Percentiles rank a stretch among this genome's conserved stretches.
phyloP scores from a whole-genome alignment of 92 coral and sea anemone species.

The Palythoa caribaeorum region DNA sequence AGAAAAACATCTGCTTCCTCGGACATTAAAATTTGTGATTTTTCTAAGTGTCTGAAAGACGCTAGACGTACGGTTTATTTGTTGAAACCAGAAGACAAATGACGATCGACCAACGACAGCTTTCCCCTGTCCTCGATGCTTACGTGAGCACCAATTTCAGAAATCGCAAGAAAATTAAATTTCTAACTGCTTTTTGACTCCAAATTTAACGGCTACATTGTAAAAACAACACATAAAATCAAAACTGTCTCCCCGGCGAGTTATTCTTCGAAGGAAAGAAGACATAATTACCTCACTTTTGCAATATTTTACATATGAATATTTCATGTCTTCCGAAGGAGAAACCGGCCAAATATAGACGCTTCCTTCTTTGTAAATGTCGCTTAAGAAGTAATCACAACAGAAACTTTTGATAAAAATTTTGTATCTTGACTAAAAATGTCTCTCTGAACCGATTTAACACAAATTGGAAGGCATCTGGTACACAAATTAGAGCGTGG shows the following conservation, averaged over 20 bases:
- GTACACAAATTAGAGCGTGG: constrained; percentile 84
- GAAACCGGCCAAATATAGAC: constrained; percentile 86
- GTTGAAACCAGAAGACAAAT: constrained; percentile 38
- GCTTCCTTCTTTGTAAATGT: constrained; percentile 64
- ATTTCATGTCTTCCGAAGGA: constrained; percentile 83
- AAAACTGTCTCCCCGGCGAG: constrained; percentile 10
- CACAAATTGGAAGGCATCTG: constrained; percentile 73
- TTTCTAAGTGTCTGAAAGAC: constrained; percentile 52
- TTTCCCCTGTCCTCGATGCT: constrained; percentile 41
- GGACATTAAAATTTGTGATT: constrained; percentile 50
- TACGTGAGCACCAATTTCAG: constrained; percentile 46
- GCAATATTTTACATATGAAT: constrained; percentile 84
- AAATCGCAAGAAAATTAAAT: constrained; percentile 28
- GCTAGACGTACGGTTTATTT: constrained; percentile 63
- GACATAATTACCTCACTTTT: constrained; percentile 84
- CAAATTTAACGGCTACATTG: background rate
- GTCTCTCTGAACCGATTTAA: constrained; percentile 5
- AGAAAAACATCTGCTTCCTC: constrained; percentile 55
- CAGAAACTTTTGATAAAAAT: constrained; percentile 47
- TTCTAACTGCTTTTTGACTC: background rate
- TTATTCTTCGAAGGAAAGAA: constrained; percentile 36
- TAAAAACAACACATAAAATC: constrained; percentile 11
- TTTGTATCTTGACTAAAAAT: constrained; percentile 27
- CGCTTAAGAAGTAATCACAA: constrained; percentile 53
- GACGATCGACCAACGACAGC: constrained; percentile 37